These are phyloP conservation scores for Aphaenogaster floridana DNA, from an alignment of 1,140 invertebrate genomes.

Conservation along the genomic window DNA sequence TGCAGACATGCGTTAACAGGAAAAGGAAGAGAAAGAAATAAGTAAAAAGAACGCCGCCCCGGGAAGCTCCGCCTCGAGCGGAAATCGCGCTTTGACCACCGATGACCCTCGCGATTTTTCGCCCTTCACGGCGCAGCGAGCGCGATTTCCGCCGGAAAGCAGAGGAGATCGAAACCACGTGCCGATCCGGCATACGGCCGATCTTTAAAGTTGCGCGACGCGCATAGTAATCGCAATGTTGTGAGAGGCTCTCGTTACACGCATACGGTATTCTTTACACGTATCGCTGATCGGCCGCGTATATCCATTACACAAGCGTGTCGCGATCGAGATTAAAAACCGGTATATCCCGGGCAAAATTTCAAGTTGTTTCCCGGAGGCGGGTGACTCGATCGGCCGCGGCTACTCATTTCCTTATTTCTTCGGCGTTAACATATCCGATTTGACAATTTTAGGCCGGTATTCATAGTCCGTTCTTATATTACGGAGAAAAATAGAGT, in stretches of 20 bases:
- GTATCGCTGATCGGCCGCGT: no score
- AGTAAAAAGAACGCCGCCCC: background rate
- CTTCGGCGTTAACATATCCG: background rate
- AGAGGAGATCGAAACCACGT: background rate
- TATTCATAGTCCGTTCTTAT: no score
- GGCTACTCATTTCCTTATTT: no score
- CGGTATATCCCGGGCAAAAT: background rate
- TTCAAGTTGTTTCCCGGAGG: background rate
- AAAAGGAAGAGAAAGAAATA: background rate
- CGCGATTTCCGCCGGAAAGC: conserved; percentile 14
- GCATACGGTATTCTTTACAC: background rate
- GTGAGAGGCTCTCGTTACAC: background rate
- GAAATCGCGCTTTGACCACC: background rate
- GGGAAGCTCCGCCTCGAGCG: background rate
- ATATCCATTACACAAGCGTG: conserved; percentile 6
- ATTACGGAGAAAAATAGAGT: no score
- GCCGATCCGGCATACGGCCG: background rate
- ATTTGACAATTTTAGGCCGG: no score
- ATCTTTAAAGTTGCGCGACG: conserved; percentile 18
- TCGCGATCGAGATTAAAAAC: conserved; percentile 30
- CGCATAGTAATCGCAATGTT: background rate
- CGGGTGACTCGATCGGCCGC: background rate
- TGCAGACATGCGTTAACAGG: background rate
- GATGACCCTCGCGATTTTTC: background rate
- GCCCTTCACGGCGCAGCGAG: background rate